Conservation (phyloP, 2,797 vertebrate genomes). For the Pelobates cultripes region DNA sequence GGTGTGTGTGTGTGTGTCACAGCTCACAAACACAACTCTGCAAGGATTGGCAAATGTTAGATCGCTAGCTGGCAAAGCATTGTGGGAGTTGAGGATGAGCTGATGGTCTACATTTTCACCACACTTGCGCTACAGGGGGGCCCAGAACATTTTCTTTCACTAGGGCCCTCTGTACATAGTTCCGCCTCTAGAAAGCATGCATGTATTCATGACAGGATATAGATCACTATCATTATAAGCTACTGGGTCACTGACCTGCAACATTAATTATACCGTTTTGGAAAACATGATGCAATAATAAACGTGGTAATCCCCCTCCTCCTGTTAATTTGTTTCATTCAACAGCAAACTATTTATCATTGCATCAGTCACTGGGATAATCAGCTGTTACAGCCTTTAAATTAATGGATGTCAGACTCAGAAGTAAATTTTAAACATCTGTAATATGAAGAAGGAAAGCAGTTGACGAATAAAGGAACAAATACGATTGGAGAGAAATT, state of each 20-base stretch:
- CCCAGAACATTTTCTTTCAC: too few species aligned
- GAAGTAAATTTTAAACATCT: neutral
- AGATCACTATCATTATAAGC: constrained; percentile 10
- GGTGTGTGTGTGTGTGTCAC: too few species aligned
- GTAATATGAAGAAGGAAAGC: neutral
- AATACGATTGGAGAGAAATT: too few species aligned
- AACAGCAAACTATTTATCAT: neutral
- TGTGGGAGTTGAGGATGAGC: too few species aligned
- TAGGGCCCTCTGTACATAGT: too few species aligned
- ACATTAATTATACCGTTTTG: neutral
- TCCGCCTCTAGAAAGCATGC: too few species aligned
- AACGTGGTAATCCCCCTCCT: constrained; percentile 12
- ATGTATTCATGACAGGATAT: neutral
- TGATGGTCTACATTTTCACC: too few species aligned
- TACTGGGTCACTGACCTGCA: neutral
- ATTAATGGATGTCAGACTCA: neutral
- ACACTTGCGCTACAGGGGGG: too few species aligned
- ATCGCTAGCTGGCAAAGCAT: too few species aligned
- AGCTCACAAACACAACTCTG: too few species aligned
- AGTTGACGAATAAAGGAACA: neutral
- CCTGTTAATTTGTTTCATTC: constrained; percentile 20
- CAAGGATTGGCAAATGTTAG: too few species aligned
- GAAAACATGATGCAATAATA: constrained; percentile 4
- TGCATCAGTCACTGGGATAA: constrained; percentile 1
- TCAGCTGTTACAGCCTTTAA: constrained; percentile 8